Conservation (phyloP, 2,888 invertebrate species). For the Chaetogeoica ovagalla region DNA sequence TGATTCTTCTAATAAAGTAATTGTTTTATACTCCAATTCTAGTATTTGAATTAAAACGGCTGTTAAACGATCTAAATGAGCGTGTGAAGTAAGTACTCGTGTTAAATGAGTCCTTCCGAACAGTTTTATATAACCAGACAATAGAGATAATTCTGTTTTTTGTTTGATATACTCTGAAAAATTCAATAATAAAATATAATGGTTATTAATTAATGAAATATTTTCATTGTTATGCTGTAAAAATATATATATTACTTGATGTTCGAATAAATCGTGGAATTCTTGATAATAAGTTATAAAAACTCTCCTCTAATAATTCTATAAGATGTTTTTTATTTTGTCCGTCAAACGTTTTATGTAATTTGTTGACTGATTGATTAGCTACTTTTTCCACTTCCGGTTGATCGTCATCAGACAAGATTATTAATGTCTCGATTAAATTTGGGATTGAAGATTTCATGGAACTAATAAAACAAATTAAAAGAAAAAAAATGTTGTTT, state of each 20-base stretch:
- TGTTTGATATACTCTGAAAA: slow-evolving; percentile 66
- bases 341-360: slow-evolving; percentile 61
- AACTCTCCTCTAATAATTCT: slow-evolving; percentile 67
- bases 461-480: slow-evolving; percentile 59
- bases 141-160: slow-evolving; percentile 60
- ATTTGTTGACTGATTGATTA: slow-evolving; percentile 59
- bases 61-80: slow-evolving; percentile 66
- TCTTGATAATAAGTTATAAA: slow-evolving; percentile 65
- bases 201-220: neutral
- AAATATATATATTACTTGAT: slow-evolving; percentile 52
- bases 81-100: slow-evolving; percentile 63
- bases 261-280: slow-evolving; percentile 69
- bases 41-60: slow-evolving; percentile 64
- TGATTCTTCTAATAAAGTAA: slow-evolving; percentile 63
- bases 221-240: neutral
- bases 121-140: slow-evolving; percentile 70
- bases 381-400: slow-evolving; percentile 63
- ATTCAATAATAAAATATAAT: neutral
- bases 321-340: slow-evolving; percentile 59
- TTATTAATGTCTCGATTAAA: slow-evolving; percentile 70
- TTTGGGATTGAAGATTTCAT: slow-evolving; percentile 60
- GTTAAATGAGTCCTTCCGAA: slow-evolving; percentile 66
- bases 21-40: slow-evolving; percentile 62
- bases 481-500: neutral
- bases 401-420: slow-evolving; percentile 70